phyloP scores from a whole-genome alignment of 1,140 invertebrate genomes.

The Lutraria rhynchaena region DNA sequence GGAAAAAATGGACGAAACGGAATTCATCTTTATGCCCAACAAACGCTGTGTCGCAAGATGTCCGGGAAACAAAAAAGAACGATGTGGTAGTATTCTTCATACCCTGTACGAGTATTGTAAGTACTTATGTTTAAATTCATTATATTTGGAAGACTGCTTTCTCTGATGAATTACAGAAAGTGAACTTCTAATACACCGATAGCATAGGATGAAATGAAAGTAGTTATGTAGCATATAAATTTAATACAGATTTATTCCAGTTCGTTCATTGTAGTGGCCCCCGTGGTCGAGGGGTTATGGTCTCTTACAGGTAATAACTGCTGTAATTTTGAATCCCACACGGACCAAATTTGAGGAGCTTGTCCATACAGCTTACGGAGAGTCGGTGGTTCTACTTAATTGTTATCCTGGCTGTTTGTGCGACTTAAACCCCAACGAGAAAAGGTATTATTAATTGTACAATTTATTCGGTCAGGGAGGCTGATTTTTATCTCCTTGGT shows the following conservation, averaged over 20 bases:
- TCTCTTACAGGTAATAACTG: too few species aligned
- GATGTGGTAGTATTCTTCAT: background rate
- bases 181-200: background rate
- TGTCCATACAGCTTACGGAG: too few species aligned
- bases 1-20: background rate
- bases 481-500: too few species aligned
- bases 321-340: too few species aligned
- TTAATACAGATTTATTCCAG: background rate
- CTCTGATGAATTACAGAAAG: background rate
- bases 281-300: too few species aligned
- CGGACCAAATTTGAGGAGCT: too few species aligned
- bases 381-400: too few species aligned
- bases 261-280: background rate
- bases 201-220: background rate
- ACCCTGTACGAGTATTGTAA: slow-evolving; percentile 27
- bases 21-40: background rate
- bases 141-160: background rate
- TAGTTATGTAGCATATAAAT: background rate
- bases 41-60: background rate
- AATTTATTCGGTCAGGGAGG: too few species aligned
- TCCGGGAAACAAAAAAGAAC: background rate
- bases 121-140: background rate
- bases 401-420: too few species aligned
- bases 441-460: too few species aligned
- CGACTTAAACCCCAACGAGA: too few species aligned